Evolutionary conservation across 2,888 invertebrate species (phyloP).

Genomic region (Caenorhabditis sp.): DNA sequence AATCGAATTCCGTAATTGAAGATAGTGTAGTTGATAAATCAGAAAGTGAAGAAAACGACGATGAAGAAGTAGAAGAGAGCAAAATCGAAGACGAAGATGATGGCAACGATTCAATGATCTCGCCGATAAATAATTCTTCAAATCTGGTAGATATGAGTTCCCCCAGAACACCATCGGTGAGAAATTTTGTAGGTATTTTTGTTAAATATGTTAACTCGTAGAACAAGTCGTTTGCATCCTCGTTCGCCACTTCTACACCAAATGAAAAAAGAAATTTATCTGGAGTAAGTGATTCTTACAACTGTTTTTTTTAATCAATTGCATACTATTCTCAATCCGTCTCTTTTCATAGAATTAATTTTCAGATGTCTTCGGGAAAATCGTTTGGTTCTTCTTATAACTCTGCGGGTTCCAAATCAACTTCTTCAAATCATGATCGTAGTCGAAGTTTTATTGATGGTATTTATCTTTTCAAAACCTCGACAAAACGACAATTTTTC

Average conservation of each 20-base stretch:
- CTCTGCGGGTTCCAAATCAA: slow-evolving; percentile 7
- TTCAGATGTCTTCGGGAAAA: not conserved
- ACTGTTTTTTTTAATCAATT: too few relatives aligned
- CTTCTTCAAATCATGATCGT: slow-evolving; percentile 22
- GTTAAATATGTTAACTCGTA: not conserved
- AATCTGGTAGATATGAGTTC: not conserved
- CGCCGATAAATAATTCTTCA: not conserved
- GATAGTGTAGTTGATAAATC: not conserved
- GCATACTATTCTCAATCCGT: too few relatives aligned
- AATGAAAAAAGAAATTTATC: slow-evolving; percentile 9
- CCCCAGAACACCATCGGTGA: not conserved
- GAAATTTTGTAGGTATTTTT: too few relatives aligned
- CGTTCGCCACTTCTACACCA: slow-evolving; percentile 31
- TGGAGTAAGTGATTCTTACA: not conserved
- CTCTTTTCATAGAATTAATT: too few relatives aligned
- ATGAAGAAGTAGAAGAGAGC: not conserved
- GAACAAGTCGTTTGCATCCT: not conserved
- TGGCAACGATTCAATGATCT: slow-evolving; percentile 1
- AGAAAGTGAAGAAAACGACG: not conserved
- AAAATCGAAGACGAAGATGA: not conserved
- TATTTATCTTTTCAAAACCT: not conserved
- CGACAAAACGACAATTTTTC: too few relatives aligned
- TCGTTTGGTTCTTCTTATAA: not conserved
- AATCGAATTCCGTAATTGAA: not conserved
- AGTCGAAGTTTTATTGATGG: slow-evolving; percentile 40